Evolutionary conservation across 2,888 invertebrate species (phyloP).

Genomic region (Perizoma affinitatum): DNA sequence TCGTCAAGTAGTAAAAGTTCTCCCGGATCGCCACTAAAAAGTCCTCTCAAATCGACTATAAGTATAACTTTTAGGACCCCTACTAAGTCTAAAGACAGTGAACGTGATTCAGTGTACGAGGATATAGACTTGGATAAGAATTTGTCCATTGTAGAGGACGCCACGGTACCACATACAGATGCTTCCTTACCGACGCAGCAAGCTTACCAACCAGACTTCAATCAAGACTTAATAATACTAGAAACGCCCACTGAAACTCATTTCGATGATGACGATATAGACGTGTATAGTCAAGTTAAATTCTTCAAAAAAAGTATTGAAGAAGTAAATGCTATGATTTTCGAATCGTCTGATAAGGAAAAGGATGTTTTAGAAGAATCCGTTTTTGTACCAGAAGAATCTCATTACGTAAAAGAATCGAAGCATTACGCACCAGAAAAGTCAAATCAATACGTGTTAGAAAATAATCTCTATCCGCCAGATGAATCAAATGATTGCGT

Average conservation of each 20-base stretch:
- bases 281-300: constrained; percentile 90
- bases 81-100: constrained; percentile 77
- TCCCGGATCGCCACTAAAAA: constrained; percentile 73
- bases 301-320: constrained; percentile 89
- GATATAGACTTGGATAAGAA: constrained; percentile 81
- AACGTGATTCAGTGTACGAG: constrained; percentile 84
- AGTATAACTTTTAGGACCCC: constrained; percentile 89
- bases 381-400: constrained; percentile 12
- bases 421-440: too few species aligned
- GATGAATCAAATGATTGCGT: constrained; percentile 33
- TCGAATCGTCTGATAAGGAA: constrained; percentile 60
- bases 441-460: too few species aligned
- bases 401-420: not conserved
- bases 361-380: constrained; percentile 40
- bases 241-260: constrained; percentile 83
- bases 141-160: constrained; percentile 81
- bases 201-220: constrained; percentile 79
- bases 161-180: constrained; percentile 80
- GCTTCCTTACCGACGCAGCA: constrained; percentile 84
- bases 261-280: constrained; percentile 57
- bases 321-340: constrained; percentile 87
- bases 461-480: not conserved
- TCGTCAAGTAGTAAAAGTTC: constrained; percentile 76
- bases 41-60: constrained; percentile 88
- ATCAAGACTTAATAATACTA: constrained; percentile 73